phyloP scores from a whole-genome alignment of 2,797 vertebrate genomes.

The Hafferia zeledoni region DNA sequence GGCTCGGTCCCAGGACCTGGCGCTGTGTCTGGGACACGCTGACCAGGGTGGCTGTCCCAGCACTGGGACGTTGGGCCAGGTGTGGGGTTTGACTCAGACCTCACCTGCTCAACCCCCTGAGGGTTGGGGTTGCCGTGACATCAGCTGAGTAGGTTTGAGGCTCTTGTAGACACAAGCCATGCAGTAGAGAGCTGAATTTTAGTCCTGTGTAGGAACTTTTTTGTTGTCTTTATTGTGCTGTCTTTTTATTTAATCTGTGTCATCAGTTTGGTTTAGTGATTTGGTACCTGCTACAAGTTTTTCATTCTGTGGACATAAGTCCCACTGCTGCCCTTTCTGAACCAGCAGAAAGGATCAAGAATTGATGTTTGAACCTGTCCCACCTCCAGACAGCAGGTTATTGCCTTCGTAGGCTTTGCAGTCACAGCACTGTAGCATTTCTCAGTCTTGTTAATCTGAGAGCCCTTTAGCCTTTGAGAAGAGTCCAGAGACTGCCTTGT shows the following conservation, averaged over 20 bases:
- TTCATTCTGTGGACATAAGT: not conserved
- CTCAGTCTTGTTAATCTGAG: not conserved
- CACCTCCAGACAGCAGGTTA: not conserved
- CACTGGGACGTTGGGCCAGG: not conserved
- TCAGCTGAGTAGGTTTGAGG: not conserved
- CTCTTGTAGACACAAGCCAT: not conserved
- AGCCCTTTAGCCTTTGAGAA: not conserved
- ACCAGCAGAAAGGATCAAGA: not conserved
- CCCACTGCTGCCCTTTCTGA: not conserved
- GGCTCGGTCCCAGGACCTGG: not conserved
- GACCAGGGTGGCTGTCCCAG: fast-evolving
- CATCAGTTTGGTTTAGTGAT: not conserved
- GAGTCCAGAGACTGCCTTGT: not conserved
- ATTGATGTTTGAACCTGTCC: not conserved
- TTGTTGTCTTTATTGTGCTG: not conserved
- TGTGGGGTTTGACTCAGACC: not conserved
- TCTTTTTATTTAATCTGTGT: not conserved
- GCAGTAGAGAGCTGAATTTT: not conserved
- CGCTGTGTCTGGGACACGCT: not conserved
- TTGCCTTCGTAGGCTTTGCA: not conserved
- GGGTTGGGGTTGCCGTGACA: not conserved
- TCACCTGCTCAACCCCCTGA: not conserved
- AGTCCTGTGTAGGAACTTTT: not conserved
- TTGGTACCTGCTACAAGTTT: not conserved
- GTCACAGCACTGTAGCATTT: not conserved